Evolutionary conservation across 1,140 invertebrate genomes (phyloP).

Genomic region (Aphelenchoides besseyi): DNA sequence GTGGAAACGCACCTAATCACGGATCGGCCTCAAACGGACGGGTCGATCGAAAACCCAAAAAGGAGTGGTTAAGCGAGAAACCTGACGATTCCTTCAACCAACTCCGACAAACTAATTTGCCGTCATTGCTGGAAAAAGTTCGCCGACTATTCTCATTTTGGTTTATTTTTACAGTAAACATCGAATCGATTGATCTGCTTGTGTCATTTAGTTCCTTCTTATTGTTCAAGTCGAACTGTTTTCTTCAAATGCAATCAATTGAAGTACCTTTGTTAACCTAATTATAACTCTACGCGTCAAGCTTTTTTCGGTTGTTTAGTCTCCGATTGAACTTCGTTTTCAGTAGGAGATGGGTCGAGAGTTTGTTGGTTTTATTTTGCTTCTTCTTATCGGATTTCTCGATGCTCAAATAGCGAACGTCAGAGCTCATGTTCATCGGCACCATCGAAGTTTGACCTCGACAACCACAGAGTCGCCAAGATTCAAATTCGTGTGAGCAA

Average conservation of each 20-base stretch:
- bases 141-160: too few relatives aligned
- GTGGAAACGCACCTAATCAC: constrained; percentile 5
- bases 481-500: not conserved
- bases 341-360: not conserved
- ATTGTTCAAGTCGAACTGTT: too few relatives aligned
- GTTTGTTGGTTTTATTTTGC: not conserved
- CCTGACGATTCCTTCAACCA: not conserved
- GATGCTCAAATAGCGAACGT: not conserved
- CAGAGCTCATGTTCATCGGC: not conserved
- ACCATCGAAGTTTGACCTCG: not conserved
- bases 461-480: not conserved
- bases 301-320: too few relatives aligned
- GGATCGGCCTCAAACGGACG: too few relatives aligned
- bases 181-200: too few relatives aligned
- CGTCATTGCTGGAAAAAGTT: too few relatives aligned
- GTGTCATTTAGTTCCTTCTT: too few relatives aligned
- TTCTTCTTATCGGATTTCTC: not conserved
- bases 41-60: not conserved
- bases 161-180: constrained; percentile 7
- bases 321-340: not conserved
- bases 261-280: too few relatives aligned
- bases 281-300: too few relatives aligned
- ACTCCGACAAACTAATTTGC: too few relatives aligned
- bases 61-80: not conserved
- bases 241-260: too few relatives aligned